These are phyloP conservation scores for Coregonus clupeaformis DNA, from an alignment of 2,113 vertebrate genomes.

Conservation along the genomic window DNA sequence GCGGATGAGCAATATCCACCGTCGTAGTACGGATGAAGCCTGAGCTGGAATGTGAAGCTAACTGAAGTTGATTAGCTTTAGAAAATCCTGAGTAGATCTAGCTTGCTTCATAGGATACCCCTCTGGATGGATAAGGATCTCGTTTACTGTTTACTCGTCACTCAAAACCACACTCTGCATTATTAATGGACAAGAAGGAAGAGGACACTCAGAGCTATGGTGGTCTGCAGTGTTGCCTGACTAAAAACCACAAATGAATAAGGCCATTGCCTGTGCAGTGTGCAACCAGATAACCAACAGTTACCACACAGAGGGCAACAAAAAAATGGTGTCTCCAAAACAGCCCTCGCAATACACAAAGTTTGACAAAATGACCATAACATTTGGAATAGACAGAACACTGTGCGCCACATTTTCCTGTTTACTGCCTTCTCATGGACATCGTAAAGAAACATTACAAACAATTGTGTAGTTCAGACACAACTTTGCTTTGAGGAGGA, in stretches of 20 bases:
- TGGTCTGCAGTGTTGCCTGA: conserved; percentile 5
- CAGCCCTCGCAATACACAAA: too few relatives aligned
- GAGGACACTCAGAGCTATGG: conserved; percentile 32
- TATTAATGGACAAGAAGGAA: conserved; percentile 47
- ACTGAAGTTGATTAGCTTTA: too few relatives aligned
- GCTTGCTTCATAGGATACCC: too few relatives aligned
- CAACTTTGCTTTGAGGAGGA: neutral
- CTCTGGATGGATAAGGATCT: conserved; percentile 46
- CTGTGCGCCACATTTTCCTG: too few relatives aligned
- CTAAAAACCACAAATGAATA: neutral
- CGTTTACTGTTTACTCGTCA: conserved; percentile 53
- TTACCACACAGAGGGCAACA: neutral
- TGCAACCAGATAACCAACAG: neutral
- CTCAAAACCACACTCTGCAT: conserved; percentile 57
- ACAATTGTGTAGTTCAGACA: neutral
- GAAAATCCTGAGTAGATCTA: too few relatives aligned
- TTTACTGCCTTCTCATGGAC: too few relatives aligned
- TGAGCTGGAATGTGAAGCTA: too few relatives aligned
- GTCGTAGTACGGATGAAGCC: too few relatives aligned
- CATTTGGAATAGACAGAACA: too few relatives aligned
- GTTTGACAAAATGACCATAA: too few relatives aligned
- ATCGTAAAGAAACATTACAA: neutral
- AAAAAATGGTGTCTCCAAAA: too few relatives aligned
- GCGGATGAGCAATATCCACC: too few relatives aligned
- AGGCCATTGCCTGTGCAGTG: neutral